phyloP scores from a whole-genome alignment of 2,888 invertebrate species.

The Pseudococcus longispinus region DNA sequence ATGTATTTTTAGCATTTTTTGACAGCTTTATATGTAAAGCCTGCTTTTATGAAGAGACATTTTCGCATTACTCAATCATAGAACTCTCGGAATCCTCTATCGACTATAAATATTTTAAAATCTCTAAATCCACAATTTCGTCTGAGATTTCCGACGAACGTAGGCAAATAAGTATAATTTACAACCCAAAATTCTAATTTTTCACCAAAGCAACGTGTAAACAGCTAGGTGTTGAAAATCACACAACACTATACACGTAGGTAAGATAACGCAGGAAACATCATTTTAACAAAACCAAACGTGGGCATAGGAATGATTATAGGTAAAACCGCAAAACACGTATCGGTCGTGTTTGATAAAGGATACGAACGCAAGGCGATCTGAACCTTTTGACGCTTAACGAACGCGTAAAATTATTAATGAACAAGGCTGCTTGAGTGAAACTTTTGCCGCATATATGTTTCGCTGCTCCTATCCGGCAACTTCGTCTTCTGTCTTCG shows the following conservation, averaged over 20 bases:
- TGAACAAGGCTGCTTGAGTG: neutral
- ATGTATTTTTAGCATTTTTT: no score
- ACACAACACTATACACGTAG: neutral
- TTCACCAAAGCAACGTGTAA: neutral
- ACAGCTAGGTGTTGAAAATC: neutral
- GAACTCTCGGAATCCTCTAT: no score
- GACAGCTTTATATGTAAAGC: no score
- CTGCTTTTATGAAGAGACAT: no score
- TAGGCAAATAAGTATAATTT: neutral
- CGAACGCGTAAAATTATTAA: conserved; percentile 24
- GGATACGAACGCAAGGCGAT: neutral
- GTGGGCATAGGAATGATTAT: neutral
- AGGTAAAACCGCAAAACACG: conserved; percentile 20
- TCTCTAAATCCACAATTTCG: no score
- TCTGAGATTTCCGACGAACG: no score
- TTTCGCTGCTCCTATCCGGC: neutral
- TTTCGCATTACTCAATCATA: no score
- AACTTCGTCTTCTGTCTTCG: neutral
- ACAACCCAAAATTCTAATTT: neutral
- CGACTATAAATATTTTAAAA: no score
- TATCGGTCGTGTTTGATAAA: conserved; percentile 23
- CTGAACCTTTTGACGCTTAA: conserved; percentile 3
- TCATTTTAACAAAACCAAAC: neutral
- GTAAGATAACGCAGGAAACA: neutral
- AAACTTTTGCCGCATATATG: neutral